Base-by-base conservation (phyloP, 2,888 invertebrate species). In the Xanthorhoe designata region DNA sequence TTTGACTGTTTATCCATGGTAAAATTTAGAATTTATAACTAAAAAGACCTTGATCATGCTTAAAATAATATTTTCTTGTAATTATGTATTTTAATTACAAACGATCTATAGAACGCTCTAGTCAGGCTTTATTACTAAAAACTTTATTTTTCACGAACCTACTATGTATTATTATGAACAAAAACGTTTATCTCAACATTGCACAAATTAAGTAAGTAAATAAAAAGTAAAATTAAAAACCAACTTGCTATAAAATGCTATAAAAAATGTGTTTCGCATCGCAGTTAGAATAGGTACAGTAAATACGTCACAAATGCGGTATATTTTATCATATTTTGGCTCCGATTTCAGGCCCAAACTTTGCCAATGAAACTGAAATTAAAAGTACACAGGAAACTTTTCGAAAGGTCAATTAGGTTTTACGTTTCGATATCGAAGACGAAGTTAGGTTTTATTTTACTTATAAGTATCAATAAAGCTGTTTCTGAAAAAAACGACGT, bases 251-350 rank as follows among this genome's bases (percentile, higher is more conserved):
- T 45, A 17, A 15, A 47, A 47, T 47, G 15, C 47, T 47, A 17
- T 47, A 17, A 15, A 47, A 47, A 15, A 47, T 47, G 15, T 47
- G 47, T 47, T 51, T 51, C 51, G 13, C 51, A 5, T 19, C 13
- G 51, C 51, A 42, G 38, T 13, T 42, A 42, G 24, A 24, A 13
- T 19, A 19, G n/a, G n/a, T n/a, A 19, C 18, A n/a, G 29, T 38
- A 42, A 52, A 47, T 10, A 52, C 45, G 57, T 58, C 63, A 64
- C 13, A 29, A 55, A 51, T 64, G 58, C 38, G 58, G 47, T 24
- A 32, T 24, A 54, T 51, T 68, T 61, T 68, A 68, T 61, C 24
- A 68, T 64, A 59, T 61, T 68, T 61, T 68, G 64, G 61, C 57
- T 54, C 52, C 32, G 32, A 18, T 68, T 61, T 55, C 55, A 55